Evolutionary conservation across 2,113 vertebrate species (phyloP).

Genomic region (Cariama cristata): DNA sequence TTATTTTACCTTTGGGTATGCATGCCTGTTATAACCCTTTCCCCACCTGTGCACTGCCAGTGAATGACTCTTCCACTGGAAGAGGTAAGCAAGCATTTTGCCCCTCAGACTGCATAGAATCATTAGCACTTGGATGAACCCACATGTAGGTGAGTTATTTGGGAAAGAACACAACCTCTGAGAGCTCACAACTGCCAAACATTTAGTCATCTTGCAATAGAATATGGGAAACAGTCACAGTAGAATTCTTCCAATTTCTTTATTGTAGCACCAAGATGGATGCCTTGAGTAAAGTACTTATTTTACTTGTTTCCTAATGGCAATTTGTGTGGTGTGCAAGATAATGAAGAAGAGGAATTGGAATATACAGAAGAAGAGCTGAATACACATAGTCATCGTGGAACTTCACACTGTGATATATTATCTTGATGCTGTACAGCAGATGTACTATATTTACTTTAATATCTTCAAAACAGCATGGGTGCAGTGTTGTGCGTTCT

Average conservation of each 20-base stretch:
- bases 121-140: not conserved
- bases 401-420: conserved; percentile 65
- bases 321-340: not conserved
- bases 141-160: not conserved
- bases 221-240: not conserved
- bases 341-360: conserved; percentile 51
- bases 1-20: not conserved
- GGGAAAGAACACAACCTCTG: not conserved
- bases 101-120: not conserved
- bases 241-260: not conserved
- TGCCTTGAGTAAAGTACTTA: not conserved
- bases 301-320: not conserved
- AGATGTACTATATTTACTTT: conserved; percentile 76
- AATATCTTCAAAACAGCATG: conserved; percentile 72
- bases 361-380: conserved; percentile 35
- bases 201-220: not conserved
- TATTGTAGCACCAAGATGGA: not conserved
- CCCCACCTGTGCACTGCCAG: not conserved
- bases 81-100: not conserved
- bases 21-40: not conserved
- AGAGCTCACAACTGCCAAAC: not conserved
- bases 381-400: conserved; percentile 52
- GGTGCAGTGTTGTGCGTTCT: not conserved
- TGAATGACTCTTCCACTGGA: not conserved
- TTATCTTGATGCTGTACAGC: conserved; percentile 51